These are phyloP conservation scores for Carpatolechia fugitivella DNA, from an alignment of 2,888 invertebrate species.

Conservation along the genomic window DNA sequence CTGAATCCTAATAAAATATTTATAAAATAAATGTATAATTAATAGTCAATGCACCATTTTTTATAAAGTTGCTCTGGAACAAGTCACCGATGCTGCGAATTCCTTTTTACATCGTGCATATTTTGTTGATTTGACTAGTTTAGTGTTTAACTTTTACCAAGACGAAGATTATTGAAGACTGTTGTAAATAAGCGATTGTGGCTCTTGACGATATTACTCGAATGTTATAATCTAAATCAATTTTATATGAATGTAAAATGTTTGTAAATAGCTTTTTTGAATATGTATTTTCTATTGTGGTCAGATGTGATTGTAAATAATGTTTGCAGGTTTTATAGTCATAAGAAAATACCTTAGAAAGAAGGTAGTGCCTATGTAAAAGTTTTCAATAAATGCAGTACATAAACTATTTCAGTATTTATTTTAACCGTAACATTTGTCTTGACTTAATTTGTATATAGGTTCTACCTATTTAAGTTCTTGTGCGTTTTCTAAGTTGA, in stretches of 20 bases:
- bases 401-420: neutral
- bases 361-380: constrained; percentile 49
- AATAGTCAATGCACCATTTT: no score
- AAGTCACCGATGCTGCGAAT: no score
- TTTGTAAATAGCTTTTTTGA: constrained; percentile 23
- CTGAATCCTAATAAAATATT: no score
- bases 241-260: constrained; percentile 14
- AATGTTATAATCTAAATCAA: constrained; percentile 6
- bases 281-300: neutral
- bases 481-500: no score
- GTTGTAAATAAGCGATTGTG: constrained; percentile 30
- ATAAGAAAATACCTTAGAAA: constrained; percentile 47
- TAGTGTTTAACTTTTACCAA: neutral
- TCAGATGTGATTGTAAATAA: constrained; percentile 38
- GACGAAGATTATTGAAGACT: constrained; percentile 28
- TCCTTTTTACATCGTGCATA: neutral
- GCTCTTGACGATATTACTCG: constrained; percentile 2
- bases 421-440: neutral
- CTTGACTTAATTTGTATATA: no score
- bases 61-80: no score
- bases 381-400: constrained; percentile 46
- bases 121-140: neutral
- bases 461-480: no score
- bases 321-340: constrained; percentile 48
- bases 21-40: no score